These are phyloP conservation scores for Pelusios castaneus DNA, from an alignment of 2,113 vertebrate genomes.

Conservation along the genomic window DNA sequence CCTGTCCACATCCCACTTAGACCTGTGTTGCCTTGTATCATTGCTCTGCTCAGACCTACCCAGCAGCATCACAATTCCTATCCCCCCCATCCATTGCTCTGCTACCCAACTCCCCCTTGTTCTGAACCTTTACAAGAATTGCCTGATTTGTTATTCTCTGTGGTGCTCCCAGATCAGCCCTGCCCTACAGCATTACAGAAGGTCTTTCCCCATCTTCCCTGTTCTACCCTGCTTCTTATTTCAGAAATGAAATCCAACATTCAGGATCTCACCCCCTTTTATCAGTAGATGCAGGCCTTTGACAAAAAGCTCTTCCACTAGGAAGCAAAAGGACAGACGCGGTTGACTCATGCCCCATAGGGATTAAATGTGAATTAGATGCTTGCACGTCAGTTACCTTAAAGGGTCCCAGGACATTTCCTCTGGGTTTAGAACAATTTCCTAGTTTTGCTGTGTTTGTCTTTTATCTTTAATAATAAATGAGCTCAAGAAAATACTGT, in stretches of 20 bases:
- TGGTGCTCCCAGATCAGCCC: background rate
- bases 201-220: background rate
- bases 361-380: background rate
- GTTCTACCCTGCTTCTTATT: fast-evolving
- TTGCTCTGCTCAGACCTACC: background rate
- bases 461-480: background rate
- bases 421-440: background rate
- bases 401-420: background rate
- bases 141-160: background rate
- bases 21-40: background rate
- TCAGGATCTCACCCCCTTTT: background rate
- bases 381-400: background rate
- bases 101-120: fast-evolving
- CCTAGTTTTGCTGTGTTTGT: background rate
- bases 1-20: background rate
- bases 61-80: background rate
- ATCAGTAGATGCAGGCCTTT: background rate
- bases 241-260: background rate
- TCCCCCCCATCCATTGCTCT: background rate
- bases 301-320: background rate
- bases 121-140: background rate
- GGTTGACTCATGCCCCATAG: background rate
- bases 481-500: background rate
- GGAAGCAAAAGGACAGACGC: background rate
- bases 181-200: background rate